Percentiles rank a stretch among this genome's conserved stretches.
Evolutionary conservation across 1,140 invertebrate genomes (phyloP).

Genomic region (Lepeophtheirus salmonis): DNA sequence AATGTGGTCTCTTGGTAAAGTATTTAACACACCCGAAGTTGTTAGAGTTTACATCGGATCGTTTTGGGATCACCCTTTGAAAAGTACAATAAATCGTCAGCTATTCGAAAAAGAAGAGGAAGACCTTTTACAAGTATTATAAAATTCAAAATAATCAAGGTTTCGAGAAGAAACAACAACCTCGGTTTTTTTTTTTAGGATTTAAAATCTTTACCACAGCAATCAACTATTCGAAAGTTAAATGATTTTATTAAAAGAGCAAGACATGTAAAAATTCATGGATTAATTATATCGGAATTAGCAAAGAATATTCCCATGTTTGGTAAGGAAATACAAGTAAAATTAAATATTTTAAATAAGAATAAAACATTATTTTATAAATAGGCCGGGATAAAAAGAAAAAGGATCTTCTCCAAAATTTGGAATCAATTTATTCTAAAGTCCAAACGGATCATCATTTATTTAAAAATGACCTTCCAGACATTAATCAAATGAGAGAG

Average conservation of each 20-base stretch:
- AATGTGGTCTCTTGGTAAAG: constrained; percentile 46
- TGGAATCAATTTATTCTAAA: constrained; percentile 13
- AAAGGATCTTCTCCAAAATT: constrained; percentile 38
- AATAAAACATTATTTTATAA: too few species aligned
- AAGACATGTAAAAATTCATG: constrained; percentile 38
- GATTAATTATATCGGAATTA: constrained; percentile 29
- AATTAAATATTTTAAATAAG: too few species aligned
- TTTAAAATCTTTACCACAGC: constrained; percentile 36
- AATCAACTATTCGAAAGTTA: constrained; percentile 38
- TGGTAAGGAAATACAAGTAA: too few species aligned
- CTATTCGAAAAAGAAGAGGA: constrained; percentile 39
- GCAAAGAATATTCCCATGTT: too few species aligned
- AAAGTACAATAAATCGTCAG: constrained; percentile 36
- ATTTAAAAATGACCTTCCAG: constrained; percentile 38
- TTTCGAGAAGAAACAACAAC: too few species aligned
- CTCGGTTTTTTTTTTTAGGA: too few species aligned
- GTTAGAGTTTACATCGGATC: constrained; percentile 42
- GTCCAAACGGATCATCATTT: constrained; percentile 33
- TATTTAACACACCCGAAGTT: constrained; percentile 42
- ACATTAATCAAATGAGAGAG: constrained; percentile 37
- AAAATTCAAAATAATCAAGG: too few species aligned
- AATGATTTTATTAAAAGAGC: constrained; percentile 42
- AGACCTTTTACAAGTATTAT: constrained; percentile 37
- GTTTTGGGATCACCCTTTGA: constrained; percentile 41
- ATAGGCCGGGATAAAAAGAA: too few species aligned